A percentile compares a stretch with the other conserved stretches of the same genome.
phyloP scores from a whole-genome alignment of 2,113 vertebrate genomes.

The Pollimyrus isidori region DNA sequence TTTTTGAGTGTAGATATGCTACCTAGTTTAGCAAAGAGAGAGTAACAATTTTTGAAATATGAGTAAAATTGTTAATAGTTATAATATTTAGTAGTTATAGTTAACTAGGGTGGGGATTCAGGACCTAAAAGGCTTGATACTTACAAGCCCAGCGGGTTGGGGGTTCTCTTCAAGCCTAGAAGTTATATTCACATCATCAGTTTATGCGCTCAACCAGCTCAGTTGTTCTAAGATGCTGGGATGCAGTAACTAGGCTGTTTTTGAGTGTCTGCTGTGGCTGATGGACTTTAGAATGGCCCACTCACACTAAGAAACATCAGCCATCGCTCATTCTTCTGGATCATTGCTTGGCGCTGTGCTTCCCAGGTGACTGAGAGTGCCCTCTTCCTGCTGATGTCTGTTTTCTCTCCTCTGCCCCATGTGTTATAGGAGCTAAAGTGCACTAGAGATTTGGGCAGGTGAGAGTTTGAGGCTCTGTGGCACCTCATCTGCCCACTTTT shows the following conservation, averaged over 20 bases:
- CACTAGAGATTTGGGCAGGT: not conserved
- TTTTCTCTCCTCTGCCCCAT: not conserved
- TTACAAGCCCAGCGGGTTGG: no score
- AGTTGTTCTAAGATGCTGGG: no score
- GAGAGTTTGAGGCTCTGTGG: not conserved
- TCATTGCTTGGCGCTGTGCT: not conserved
- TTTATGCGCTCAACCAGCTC: no score
- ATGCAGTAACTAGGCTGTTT: not conserved
- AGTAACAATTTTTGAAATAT: not conserved
- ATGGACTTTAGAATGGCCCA: not conserved
- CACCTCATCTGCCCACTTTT: not conserved
- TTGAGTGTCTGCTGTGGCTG: not conserved
- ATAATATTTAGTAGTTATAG: not conserved
- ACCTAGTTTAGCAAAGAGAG: not conserved
- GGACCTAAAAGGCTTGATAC: not conserved
- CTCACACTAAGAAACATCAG: not conserved
- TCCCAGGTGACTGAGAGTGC: not conserved
- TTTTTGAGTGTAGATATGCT: not conserved
- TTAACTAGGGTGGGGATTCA: not conserved
- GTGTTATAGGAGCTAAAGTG: not conserved
- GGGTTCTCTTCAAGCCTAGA: no score
- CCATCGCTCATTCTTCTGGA: not conserved
- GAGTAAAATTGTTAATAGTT: not conserved
- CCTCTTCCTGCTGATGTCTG: not conserved
- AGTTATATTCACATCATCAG: no score